Base-by-base conservation (phyloP, 2,113 vertebrate genomes). In the Scomber colias region DNA sequence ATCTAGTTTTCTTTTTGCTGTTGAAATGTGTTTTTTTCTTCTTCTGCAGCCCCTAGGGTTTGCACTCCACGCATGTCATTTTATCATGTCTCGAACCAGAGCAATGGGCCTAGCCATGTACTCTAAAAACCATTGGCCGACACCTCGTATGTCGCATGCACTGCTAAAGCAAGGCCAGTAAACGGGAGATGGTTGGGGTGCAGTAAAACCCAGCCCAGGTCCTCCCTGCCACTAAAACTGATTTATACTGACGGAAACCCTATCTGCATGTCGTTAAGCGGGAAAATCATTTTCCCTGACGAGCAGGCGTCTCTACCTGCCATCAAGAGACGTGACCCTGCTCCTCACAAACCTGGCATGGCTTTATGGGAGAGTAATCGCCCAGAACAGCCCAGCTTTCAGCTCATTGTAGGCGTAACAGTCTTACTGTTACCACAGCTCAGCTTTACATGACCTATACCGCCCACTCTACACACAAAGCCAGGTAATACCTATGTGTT, bases 261-360 rank as follows among this genome's bases (percentile, higher is more conserved):
- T 97, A 95, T 98, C 96, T 97, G 96, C 96, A 97, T 97, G 95
- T 96, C 95, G 4, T 96, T 98, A 97, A 95, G 94, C 92, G 89
- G 94, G 91, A 95, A 96, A 97, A 95, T 94, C 92, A 95, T 96
- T 94, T 89, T 93, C 95, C 94, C 93, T 96, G 97, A 97, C 93
- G 94, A 97, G 96, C 92, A 87, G 90, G 92, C 90, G 90, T 93
- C 95, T 89, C 91, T 92, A 95, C 92, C 94, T 94, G 94, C 91
- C 92, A 90, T 86, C 94, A 95, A 90, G 94, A 95, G 71, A 95
- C 85, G 94, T 92, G 95, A 97, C 95, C 94, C 89, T 77, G 89
- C 93, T 96, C 96, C 95, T 95, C 95, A 85, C 92, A 92, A 92
- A 93, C 95, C 95, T 95, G 94, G 91, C 95, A 64, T 27, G 27